Base-by-base conservation (phyloP, 2,797 vertebrate species). In the Spondyliosoma cantharus region DNA sequence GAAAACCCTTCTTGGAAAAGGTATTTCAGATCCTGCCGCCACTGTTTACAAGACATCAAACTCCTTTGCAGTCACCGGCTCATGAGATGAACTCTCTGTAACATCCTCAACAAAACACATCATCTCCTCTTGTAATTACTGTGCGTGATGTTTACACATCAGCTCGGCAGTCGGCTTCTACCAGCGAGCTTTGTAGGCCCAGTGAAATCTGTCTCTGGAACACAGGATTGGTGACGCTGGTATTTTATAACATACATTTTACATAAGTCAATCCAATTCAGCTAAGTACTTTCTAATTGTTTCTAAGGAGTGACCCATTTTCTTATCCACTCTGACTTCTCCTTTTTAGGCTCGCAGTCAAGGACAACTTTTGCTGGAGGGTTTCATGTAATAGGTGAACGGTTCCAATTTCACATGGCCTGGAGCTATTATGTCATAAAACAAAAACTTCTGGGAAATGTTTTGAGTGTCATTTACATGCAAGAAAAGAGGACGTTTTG, bases 401-500 rank as follows among this genome's bases (percentile, higher is more conserved):
- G 43, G 24, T 71, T 86, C 56, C 8, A 37, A 29, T 85, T 89
- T 72, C 80, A 61, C 42, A 56, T 62, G 29, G 67, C 76, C 71
- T 56, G 3, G 20, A 80, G 80, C 52, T 52, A 37, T 85, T 69
- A 75, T 74, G 25, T 76, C 73, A 27, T 63, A 20, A 56, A 69
- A 56, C 37, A 74, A 65, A 76, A 61, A 1, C 56, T 68, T 89
- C 80, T 82, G 52, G 79, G 83, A 90, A 90, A 70, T 75, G 60
- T 86, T 89, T 76, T 66, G 62, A 78, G 65, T 53, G 64, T 77
- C 75, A 72, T 76, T 85, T 79, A 72, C 60, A 82, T 81, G 63
- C 50, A 73, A 86, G 59, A 19, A 78, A 78, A 63, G 60, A 42
- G 68, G 82, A 87, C 81, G 78, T 87, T 90, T 88, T 87, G 82